Evolutionary conservation across 2,888 invertebrate genomes (phyloP).

Genomic region (Latheticus oryzae): DNA sequence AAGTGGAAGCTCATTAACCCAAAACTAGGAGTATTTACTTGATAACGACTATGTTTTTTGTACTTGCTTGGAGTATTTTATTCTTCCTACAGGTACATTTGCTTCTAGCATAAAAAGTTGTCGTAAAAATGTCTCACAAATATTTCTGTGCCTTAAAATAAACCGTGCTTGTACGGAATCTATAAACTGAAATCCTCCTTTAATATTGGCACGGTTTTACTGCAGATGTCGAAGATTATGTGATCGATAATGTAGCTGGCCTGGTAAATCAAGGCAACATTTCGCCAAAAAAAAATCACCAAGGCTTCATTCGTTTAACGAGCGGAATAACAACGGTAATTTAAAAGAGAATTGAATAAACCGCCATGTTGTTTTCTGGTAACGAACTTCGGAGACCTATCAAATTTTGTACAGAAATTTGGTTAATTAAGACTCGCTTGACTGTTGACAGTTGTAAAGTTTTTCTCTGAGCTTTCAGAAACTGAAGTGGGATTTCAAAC

Average conservation of each 20-base stretch:
- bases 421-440: conserved; percentile 8
- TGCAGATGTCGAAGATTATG: conserved; percentile 26
- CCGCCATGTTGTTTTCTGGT: conserved; percentile 22
- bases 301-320: conserved; percentile 30
- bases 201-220: conserved; percentile 26
- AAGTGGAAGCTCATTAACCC: too few relatives aligned
- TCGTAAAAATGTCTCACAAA: conserved; percentile 14
- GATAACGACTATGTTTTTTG: too few relatives aligned
- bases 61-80: too few relatives aligned
- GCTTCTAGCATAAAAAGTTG: too few relatives aligned
- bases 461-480: too few relatives aligned
- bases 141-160: conserved; percentile 18
- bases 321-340: conserved; percentile 27
- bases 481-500: too few relatives aligned
- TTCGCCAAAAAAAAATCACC: conserved; percentile 23
- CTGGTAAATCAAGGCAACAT: conserved; percentile 17
- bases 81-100: too few relatives aligned
- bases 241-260: conserved; percentile 22
- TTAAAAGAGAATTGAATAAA: conserved; percentile 26
- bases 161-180: conserved; percentile 19
- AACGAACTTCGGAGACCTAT: conserved; percentile 11
- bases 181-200: conserved; percentile 26
- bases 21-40: too few relatives aligned
- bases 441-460: conserved; percentile 4
- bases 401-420: conserved; percentile 20